Evolutionary conservation across 2,888 invertebrate species (phyloP).

Genomic region (Sphaerophoria taeniata): DNA sequence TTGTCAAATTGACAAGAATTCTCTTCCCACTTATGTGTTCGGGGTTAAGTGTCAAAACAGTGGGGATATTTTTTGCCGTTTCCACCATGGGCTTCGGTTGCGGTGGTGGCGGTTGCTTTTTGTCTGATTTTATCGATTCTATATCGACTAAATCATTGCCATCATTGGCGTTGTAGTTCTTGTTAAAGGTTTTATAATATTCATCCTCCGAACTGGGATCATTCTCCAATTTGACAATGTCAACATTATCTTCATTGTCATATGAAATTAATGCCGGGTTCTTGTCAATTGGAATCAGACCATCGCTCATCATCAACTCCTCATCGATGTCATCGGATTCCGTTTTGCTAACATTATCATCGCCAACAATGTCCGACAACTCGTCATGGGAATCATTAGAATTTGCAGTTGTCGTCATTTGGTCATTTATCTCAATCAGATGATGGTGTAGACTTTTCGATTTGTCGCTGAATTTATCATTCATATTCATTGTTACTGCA

Average conservation of each 20-base stretch:
- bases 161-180: conserved; percentile 17
- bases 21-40: conserved; percentile 83
- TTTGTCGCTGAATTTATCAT: conserved; percentile 70
- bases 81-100: background rate
- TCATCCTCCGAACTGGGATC: conserved; percentile 77
- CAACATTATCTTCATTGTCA: conserved; percentile 78
- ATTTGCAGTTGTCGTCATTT: conserved; percentile 21
- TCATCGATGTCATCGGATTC: conserved; percentile 76
- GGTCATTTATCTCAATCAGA: conserved; percentile 77
- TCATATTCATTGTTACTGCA: conserved; percentile 56
- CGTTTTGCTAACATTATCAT: conserved; percentile 30
- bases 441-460: conserved; percentile 74
- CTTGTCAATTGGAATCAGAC: conserved; percentile 75
- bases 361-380: conserved; percentile 36
- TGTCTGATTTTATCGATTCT: conserved; percentile 35
- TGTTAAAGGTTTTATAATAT: conserved; percentile 78
- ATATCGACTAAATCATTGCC: conserved; percentile 37
- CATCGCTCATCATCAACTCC: conserved; percentile 80
- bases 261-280: conserved; percentile 51
- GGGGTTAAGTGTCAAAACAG: conserved; percentile 75
- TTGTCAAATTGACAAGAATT: conserved; percentile 92
- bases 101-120: conserved; percentile 70
- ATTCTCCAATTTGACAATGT: conserved; percentile 81
- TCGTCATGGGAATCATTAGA: conserved; percentile 47
- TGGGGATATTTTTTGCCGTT: conserved; percentile 3